Evolutionary conservation across 2,113 vertebrate species (phyloP), one percentile per base, ranked within the genome.

Genomic region (Cynocephalus volans): DNA sequence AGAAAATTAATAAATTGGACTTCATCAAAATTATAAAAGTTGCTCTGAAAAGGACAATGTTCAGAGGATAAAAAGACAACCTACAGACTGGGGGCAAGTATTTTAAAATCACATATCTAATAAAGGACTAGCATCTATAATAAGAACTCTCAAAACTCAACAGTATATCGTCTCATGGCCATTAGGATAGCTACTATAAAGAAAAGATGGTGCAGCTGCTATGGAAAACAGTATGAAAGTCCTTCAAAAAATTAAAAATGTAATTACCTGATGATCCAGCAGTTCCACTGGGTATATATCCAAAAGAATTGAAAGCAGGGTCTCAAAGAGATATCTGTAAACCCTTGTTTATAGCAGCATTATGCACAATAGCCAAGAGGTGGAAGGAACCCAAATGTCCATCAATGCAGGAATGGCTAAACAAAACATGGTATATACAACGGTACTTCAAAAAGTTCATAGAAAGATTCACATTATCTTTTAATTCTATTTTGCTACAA

Each of bases 101-200:
- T 56, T 83, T 91, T 67, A 67, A 96, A 96, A 64, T 9, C 52
- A 80, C 9, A 13, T 70, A 69, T 58, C 41, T 91, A 19, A 58
- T 76, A 90, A 95, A 93, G 62, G 10, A 69, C 36, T 41, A 81
- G 13, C n/a, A n/a, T 64, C 58, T 56, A 50, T 48, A 70, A 80
- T 45, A 73, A 89, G 67, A 96, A 83, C 67, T 83, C 26, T 89
- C 54, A 87, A 86, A 96, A 64, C 31, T 85, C 83, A 96, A 36
- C 28, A 70, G 9, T 69, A 2, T 69, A 36, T 48, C 41, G 77
- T 23, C 13, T 76, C 31, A 52, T n/a, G n/a, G 2, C 11, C 58
- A 36, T 83, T 56, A 62, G 8, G 17, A 64, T 62, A 28, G 23
- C 24, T 36, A 62, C n/a, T 90, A 85, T 54, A 48, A 2, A 86